Base-by-base conservation (phyloP, 2,888 invertebrate genomes). In the Gonocerus acuteangulatus region DNA sequence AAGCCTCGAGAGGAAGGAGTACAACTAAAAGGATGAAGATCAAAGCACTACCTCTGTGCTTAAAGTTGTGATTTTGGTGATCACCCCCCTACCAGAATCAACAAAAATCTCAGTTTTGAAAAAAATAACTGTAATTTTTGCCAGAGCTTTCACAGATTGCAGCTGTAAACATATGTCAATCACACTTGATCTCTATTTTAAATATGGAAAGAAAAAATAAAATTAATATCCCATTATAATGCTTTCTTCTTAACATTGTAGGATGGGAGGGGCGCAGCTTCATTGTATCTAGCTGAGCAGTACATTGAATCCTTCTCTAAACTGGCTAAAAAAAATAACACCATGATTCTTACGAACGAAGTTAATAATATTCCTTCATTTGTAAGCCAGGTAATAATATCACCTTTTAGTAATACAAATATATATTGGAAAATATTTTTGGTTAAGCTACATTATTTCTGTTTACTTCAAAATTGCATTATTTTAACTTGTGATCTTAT, bases 281-380 rank as follows among this genome's bases (percentile, higher is more conserved):
- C 93, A 0, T 77, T 97, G 39, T 85, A 86, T 13, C 80, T 99
- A 64, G 99, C 99, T 0, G 96, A 99, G 72, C 91, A 96, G 73
- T 99, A 99, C 73, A 92, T 99, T 39, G 77, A 81, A 18, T 96
- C 97, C 13, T 99, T 99, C 75, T 83, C 89, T 71, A 87, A 94
- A 71, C 76, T 99, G 65, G 97, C 99, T 1, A 87, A 90, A 74
- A 86, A 87, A 11, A 90, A 86, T 72, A 99, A 97, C 75, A 99
- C 97, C 0, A 79, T 99, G 63, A 89, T 99, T 68, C 76, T 99
- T 67, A 97, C 97, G 0, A 82, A 89, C 18, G 95, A 95, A 75
- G 86, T 88, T 2, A 88, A 89, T 2, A 88, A 89, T 71, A 82
- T 92, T 3, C 80, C 87, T 7, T 80, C 78, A 70, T 78, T 91